Evolutionary conservation across 2,797 vertebrate species (phyloP).

Genomic region (Pelobates cultripes): DNA sequence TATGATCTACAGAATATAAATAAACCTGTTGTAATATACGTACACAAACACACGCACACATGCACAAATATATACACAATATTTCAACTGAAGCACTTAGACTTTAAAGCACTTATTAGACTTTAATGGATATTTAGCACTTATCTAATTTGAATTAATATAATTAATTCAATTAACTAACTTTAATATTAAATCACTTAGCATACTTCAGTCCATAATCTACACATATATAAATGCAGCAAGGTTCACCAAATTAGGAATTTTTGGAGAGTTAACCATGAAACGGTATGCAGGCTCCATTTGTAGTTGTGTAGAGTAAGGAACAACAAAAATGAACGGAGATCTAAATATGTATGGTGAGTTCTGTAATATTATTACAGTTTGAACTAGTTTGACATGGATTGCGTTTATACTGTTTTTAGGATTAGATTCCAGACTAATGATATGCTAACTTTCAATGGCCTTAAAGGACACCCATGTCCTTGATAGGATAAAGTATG

Average conservation of each 20-base stretch:
- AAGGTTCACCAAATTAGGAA: background rate
- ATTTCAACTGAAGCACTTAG: too few relatives aligned
- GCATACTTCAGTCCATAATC: background rate
- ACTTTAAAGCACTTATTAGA: too few relatives aligned
- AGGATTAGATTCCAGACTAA: background rate
- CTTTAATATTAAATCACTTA: too few relatives aligned
- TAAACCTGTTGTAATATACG: too few relatives aligned
- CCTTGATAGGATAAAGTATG: too few relatives aligned
- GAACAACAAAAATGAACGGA: background rate
- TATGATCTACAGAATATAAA: too few relatives aligned
- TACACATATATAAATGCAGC: background rate
- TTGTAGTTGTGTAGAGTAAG: background rate
- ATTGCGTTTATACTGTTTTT: background rate
- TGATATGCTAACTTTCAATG: background rate
- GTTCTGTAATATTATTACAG: background rate
- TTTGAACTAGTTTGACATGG: background rate
- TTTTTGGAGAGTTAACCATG: background rate
- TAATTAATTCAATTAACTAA: background rate
- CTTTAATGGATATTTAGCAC: slow-evolving; percentile 16
- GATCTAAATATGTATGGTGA: background rate
- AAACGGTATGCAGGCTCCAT: background rate
- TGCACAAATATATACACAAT: too few relatives aligned
- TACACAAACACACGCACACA: too few relatives aligned
- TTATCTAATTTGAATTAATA: slow-evolving; percentile 7
- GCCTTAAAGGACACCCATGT: too few relatives aligned